Evolutionary conservation across 2,113 vertebrate genomes (phyloP).

Genomic region (Steatornis caripensis): DNA sequence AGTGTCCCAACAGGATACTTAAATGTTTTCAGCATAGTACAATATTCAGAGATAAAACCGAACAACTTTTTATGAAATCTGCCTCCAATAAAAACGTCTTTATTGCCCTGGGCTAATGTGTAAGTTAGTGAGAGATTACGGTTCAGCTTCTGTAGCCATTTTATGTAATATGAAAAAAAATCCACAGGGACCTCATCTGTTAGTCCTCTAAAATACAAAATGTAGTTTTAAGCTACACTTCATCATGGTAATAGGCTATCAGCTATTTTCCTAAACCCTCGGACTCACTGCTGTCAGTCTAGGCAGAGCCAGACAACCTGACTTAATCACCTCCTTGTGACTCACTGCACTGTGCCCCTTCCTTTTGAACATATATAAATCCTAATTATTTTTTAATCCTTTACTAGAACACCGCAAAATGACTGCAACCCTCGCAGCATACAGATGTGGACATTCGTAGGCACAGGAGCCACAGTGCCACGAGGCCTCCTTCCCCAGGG

Average conservation of each 20-base stretch:
- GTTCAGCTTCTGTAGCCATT: constrained; percentile 50
- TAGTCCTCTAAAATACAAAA: constrained; percentile 65
- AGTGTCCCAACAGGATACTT: constrained; percentile 20
- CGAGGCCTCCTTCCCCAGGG: neutral
- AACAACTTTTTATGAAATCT: constrained; percentile 64
- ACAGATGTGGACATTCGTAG: neutral
- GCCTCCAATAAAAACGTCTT: constrained; percentile 67
- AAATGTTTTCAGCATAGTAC: neutral
- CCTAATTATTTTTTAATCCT: constrained; percentile 57
- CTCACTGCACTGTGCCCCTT: neutral
- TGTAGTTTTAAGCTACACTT: constrained; percentile 58
- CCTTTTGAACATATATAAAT: constrained; percentile 54
- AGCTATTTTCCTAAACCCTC: constrained; percentile 31
- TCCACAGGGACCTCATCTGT: constrained; percentile 36
- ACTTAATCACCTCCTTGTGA: constrained; percentile 32
- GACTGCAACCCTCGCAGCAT: neutral
- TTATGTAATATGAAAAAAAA: constrained; percentile 44
- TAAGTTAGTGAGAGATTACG: constrained; percentile 62
- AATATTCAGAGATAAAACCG: constrained; percentile 23
- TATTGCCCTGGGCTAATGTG: constrained; percentile 68
- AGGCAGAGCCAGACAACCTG: constrained; percentile 37
- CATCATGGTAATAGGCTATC: constrained; percentile 58
- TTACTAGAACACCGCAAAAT: constrained; percentile 33
- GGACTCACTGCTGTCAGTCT: constrained; percentile 31
- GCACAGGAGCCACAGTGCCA: neutral